Evolutionary conservation across 2,113 vertebrate species (phyloP), one percentile per base, ranked within the genome.

Genomic region (Monarcha castaneiventris): DNA sequence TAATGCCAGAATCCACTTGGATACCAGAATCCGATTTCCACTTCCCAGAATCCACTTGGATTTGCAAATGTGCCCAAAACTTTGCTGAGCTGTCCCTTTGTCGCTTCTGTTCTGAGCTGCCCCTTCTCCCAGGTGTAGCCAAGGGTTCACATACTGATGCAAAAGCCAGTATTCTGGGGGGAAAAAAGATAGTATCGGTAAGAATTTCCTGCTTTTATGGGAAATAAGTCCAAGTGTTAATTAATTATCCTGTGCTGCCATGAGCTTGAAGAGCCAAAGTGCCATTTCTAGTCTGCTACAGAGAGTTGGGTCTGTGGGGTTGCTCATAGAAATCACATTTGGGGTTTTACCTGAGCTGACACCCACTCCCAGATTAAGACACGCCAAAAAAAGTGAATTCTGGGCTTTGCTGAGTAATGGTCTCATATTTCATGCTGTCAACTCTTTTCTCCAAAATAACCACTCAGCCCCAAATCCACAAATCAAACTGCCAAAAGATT

Each of bases 181-280:
- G 0, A 10, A 51, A 51, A 27, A 46, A 35, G 1, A 5, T 14
- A 0, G 0, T 11, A 51, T n/a, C 19, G 29, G 6, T 23, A 25
- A 72, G 39, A 75, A 55, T 68, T 67, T 51, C 18, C 61, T 22
- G 13, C 27, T 89, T 58, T 7, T 67, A 41, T 46, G 27, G 37
- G 35, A 78, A 62, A 43, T 51, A 54, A 84, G 48, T 13, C 33
- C 32, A 59, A 55, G 7, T 17, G 11, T n/a, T 80, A 32, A 48
- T 66, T 44, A 56, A n/a, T 49, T 56, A 13, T 20, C 33, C 27
- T 2, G 3, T n/a, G 62, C 29, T 72, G 25, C 71, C 7, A 2
- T 0, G 4, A 59, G 20, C 71, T 48, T 17, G 3, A 14, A 35
- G 52, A 67, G 21, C 18, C 33, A 6, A 87, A 82, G 35, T 7